Percentiles rank a stretch among this genome's conserved stretches.
Evolutionary conservation across 2,113 vertebrate genomes (phyloP).

Genomic region (Eidolon helvum): DNA sequence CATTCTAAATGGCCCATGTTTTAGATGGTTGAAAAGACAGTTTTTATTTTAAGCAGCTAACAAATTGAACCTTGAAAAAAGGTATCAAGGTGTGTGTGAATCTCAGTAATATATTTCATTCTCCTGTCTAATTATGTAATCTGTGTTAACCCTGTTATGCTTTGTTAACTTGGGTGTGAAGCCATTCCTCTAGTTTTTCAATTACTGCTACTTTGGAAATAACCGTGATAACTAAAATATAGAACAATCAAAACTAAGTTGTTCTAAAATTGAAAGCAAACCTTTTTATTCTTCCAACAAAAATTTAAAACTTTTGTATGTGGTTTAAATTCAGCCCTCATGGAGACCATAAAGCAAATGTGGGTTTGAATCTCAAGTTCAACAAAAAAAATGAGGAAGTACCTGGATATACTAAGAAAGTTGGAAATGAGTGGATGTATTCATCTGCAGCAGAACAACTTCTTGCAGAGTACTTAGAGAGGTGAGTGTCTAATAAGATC

Average conservation of each 20-base stretch:
- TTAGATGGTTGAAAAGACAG: constrained; percentile 57
- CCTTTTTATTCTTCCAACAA: background rate
- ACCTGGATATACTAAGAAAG: constrained; percentile 97
- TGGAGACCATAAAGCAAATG: constrained; percentile 96
- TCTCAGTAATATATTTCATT: constrained; percentile 48
- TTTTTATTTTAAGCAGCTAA: constrained; percentile 66
- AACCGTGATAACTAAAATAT: constrained; percentile 49
- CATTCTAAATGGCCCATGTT: constrained; percentile 51
- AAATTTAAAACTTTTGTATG: constrained; percentile 43
- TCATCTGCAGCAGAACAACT: constrained; percentile 94
- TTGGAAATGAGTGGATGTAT: constrained; percentile 98
- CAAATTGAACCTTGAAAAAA: constrained; percentile 79
- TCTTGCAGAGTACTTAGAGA: constrained; percentile 95
- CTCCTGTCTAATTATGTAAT: constrained; percentile 37
- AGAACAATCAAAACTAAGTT: constrained; percentile 31
- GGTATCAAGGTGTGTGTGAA: constrained; percentile 76
- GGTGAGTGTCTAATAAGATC: constrained; percentile 79
- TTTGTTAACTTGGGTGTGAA: constrained; percentile 49
- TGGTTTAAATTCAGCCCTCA: constrained; percentile 88
- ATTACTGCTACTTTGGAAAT: constrained; percentile 49
- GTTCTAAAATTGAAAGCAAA: constrained; percentile 58
- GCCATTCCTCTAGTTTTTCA: constrained; percentile 45
- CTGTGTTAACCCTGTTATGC: background rate
- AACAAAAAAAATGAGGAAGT: constrained; percentile 99
- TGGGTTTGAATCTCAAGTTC: constrained; percentile 98